Evolutionary conservation across 2,888 invertebrate genomes (phyloP), one percentile per base, ranked within the genome.

Genomic region (Erebia aethiops): DNA sequence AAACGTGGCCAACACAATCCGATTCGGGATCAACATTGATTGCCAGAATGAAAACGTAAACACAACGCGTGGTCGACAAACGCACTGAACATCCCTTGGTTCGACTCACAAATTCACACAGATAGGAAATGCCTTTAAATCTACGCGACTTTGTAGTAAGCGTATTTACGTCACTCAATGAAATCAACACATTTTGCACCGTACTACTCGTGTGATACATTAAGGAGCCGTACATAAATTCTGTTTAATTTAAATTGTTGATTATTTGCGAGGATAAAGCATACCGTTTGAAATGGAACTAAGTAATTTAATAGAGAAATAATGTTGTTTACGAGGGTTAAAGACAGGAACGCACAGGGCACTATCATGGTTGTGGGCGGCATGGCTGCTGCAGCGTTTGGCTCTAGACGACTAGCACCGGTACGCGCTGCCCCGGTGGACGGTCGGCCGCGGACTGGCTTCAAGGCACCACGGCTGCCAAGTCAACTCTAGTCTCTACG

Each of bases 331-430:
- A 83, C 78, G 78, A 79, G 78, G 72, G 71, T 77, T 78, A 74
- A 75, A 82, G 82, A 93, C 62, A 62, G 62, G 21, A 62, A 62
- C 93, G 90, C 87, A 92, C 92, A 93, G 84, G 90, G 92, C 85
- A 93, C 92, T 84, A 93, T 89, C 90, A 92, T 92, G 79, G 93
- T 90, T 76, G 92, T 92, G 79, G 93, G 93, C 86, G 93, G 93
- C 93, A 93, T 93, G 87, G 82, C 86, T 88, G 85, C 86, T 84
- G 83, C 81, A 83, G 85, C 83, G 82, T 82, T 52, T 63, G 57
- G 60, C 67, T 56, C 71, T 64, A 71, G 81, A 75, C 80, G 35
- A 78, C 76, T 77, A 83, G 82, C 83, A 82, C 81, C 78, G 80
- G 78, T 78, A 86, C 89, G 87, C 91, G 88, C 88, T 87, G 84